Percentiles rank a stretch among this genome's conserved stretches.
Conservation (phyloP, 2,888 invertebrate species). For the Xestia rhomboidea region DNA sequence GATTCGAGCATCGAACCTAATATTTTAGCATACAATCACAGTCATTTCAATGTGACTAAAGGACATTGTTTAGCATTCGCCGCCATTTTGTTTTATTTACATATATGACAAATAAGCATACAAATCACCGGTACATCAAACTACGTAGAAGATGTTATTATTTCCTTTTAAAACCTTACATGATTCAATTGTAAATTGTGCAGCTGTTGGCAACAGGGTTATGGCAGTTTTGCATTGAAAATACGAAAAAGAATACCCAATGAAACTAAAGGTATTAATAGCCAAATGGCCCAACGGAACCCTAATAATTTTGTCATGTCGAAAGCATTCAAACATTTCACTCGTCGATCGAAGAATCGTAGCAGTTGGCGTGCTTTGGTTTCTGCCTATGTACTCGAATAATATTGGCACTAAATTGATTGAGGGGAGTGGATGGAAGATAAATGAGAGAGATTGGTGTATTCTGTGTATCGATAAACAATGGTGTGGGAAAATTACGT, state of each 20-base stretch:
- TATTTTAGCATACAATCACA: conserved; percentile 77
- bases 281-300: neutral
- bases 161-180: conserved; percentile 34
- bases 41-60: conserved; percentile 70
- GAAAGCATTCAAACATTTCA: neutral
- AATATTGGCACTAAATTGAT: neutral
- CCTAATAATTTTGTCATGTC: neutral
- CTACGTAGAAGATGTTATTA: conserved; percentile 33
- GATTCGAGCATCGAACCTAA: conserved; percentile 68
- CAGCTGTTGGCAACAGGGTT: neutral
- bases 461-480: neutral
- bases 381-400: neutral
- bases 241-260: neutral
- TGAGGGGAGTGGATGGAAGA: neutral
- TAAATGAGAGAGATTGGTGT: neutral
- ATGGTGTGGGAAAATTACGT: neutral
- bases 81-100: conserved; percentile 67
- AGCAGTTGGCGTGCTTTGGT: neutral
- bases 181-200: conserved; percentile 5
- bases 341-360: neutral
- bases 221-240: neutral
- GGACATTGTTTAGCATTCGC: conserved; percentile 70
- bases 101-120: conserved; percentile 71
- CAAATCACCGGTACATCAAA: conserved; percentile 62
- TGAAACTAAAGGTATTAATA: no score